Evolutionary conservation across 2,797 vertebrate genomes (phyloP), one percentile per base, ranked within the genome.

Genomic region (Harpagifer antarcticus): DNA sequence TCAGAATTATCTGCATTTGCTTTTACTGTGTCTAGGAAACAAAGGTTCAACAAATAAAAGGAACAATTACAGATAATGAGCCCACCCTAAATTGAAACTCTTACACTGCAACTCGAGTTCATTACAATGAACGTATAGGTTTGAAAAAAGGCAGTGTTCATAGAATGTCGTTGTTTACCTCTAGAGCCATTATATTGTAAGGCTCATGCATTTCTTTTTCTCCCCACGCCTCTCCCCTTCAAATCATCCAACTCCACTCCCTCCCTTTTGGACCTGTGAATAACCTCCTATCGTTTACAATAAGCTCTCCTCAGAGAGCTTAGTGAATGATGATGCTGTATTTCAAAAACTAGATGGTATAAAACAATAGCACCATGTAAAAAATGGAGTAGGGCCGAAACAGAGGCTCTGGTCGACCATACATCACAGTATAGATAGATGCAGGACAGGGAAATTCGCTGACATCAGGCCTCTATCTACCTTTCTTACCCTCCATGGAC

Each of bases 221-320:
- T 72, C 37, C 33, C 20, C n/a, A 5, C 59, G 40, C 40, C 48
- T 76, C 44, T 15, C 15, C 62, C 19, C 67, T 82, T 64, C 60
- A 72, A 83, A 72, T 81, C 75, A 75, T 42, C 76, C 71, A 56
- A 40, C 74, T 81, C 50, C 60, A 9, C 73, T 76, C 66, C 78
- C 84, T 85, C 68, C 68, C 75, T 48, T 49, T 64, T 83, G 82
- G 61, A 79, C 82, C 77, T 88, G 85, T 87, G 87, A 93, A 94
- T 93, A 91, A 92, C 87, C 89, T 90, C 88, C 87, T 83, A 92
- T 93, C 90, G 93, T 93, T 93, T 93, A 89, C 89, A 91, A 88
- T 91, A 91, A 93, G 74, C 58, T 76, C 83, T 90, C 90, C 87
- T 86, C 70, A 65, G 92, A 91, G 91, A 90, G 86, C 53, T 80